A percentile compares a stretch with the other conserved stretches of the same genome.
These are phyloP conservation scores for Crocidura indochinensis DNA, from an alignment of 2,797 vertebrate species.

Conservation along the genomic window DNA sequence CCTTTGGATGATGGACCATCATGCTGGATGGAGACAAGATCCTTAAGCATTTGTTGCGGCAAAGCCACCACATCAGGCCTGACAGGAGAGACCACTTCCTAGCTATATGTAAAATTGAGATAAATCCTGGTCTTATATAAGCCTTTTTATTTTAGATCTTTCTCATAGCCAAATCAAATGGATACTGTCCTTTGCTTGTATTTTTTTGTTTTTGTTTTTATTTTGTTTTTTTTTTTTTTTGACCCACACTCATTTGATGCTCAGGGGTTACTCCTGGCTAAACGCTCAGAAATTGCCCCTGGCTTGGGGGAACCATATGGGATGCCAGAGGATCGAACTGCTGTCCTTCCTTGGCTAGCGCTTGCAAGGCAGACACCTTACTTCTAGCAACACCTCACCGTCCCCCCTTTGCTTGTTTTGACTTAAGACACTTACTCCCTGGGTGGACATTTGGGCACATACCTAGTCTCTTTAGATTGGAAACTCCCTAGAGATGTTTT, in stretches of 20 bases:
- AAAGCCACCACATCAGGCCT: neutral
- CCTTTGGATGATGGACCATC: neutral
- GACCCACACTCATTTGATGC: too few species aligned
- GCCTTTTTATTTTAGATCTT: conserved; percentile 68
- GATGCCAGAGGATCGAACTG: too few species aligned
- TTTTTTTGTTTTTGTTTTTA: too few species aligned
- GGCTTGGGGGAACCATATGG: too few species aligned
- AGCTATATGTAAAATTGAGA: conserved; percentile 52
- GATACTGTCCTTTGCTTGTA: neutral
- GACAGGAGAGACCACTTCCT: neutral
- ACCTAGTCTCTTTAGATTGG: too few species aligned
- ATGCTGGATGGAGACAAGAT: neutral
- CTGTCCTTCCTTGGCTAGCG: too few species aligned
- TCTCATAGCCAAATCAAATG: conserved; percentile 53
- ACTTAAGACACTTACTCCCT: neutral
- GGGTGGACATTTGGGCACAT: neutral
- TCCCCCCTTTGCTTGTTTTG: neutral
- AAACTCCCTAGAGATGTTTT: neutral
- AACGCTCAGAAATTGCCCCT: too few species aligned
- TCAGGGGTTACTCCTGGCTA: too few species aligned
- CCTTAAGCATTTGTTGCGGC: neutral
- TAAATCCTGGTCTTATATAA: conserved; percentile 53
- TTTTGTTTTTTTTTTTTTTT: too few species aligned
- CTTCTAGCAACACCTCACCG: too few species aligned
- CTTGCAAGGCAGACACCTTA: too few species aligned